Conservation (phyloP, 2,888 invertebrate genomes). For the Melieria crassipennis region DNA sequence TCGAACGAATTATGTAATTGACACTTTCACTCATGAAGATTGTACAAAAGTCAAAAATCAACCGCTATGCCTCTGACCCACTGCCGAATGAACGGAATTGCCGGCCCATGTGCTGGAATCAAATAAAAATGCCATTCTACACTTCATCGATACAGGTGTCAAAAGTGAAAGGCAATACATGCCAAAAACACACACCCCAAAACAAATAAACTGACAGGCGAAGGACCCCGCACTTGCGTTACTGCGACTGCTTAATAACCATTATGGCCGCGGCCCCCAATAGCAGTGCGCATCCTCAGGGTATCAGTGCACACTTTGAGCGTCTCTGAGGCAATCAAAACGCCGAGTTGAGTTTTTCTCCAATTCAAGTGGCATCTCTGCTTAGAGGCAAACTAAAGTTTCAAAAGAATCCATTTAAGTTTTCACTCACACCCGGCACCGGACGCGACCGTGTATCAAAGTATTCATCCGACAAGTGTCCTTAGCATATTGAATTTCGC, state of each 20-base stretch:
- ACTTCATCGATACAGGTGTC: neutral
- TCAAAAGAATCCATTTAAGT: neutral
- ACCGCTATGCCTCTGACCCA: too few species aligned
- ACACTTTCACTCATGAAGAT: constrained; percentile 3
- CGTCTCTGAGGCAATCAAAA: constrained; percentile 23
- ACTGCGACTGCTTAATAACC: neutral
- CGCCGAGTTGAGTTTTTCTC: too few species aligned
- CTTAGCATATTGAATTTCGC: neutral
- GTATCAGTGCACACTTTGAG: neutral
- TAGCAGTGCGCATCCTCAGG: neutral
- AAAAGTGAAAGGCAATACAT: neutral
- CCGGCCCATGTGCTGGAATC: neutral
- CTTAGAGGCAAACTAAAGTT: neutral
- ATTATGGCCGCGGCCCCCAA: neutral
- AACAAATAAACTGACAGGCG: neutral
- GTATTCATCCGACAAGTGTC: too few species aligned
- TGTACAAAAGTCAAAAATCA: neutral
- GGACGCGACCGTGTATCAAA: too few species aligned
- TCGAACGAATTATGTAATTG: constrained; percentile 15
- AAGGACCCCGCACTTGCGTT: neutral
- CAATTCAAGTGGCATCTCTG: too few species aligned
- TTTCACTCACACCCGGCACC: neutral
- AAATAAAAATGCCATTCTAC: neutral
- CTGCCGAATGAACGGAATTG: too few species aligned
- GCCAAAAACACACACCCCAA: neutral